Evolutionary conservation across 2,797 vertebrate genomes (phyloP).

Genomic region (Anguilla obscura): DNA sequence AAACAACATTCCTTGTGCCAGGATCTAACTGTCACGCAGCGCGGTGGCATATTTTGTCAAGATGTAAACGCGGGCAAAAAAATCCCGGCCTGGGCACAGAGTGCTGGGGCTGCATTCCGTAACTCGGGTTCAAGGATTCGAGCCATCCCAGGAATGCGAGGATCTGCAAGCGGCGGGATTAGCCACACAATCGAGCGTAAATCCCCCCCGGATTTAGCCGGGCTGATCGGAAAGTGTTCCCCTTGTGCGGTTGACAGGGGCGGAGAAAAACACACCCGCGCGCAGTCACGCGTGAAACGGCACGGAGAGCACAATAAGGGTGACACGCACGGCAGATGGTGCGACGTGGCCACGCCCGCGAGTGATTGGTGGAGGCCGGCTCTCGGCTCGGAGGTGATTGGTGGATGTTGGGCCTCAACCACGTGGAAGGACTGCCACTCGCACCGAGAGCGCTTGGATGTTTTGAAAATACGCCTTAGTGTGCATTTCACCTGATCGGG

Average conservation of each 20-base stretch:
- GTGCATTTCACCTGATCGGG: not conserved
- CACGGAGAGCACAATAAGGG: not conserved
- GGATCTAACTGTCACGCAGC: not conserved
- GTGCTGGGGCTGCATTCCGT: not conserved
- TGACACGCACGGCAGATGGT: not conserved
- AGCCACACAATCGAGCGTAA: conserved; percentile 16
- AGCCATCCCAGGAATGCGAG: conserved; percentile 32
- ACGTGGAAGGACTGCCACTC: not conserved
- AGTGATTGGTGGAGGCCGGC: not conserved
- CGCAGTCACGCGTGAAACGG: conserved; percentile 10
- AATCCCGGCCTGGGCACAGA: rapidly evolving
- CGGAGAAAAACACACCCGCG: not conserved
- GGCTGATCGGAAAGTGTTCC: conserved; percentile 23
- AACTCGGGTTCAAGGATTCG: conserved; percentile 14
- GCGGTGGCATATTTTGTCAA: not conserved
- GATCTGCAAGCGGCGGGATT: not conserved
- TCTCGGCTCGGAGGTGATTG: not conserved
- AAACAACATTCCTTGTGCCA: conserved; percentile 24
- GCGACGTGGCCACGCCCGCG: not conserved
- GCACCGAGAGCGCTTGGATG: not conserved
- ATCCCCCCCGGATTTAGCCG: conserved; percentile 15
- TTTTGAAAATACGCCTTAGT: not conserved
- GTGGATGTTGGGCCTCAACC: not conserved
- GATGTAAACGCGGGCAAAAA: not conserved
- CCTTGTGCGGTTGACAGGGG: conserved; percentile 23